Evolutionary conservation across 2,888 invertebrate species (phyloP), one percentile per base, ranked within the genome.

Genomic region (Mylabris sibirica): DNA sequence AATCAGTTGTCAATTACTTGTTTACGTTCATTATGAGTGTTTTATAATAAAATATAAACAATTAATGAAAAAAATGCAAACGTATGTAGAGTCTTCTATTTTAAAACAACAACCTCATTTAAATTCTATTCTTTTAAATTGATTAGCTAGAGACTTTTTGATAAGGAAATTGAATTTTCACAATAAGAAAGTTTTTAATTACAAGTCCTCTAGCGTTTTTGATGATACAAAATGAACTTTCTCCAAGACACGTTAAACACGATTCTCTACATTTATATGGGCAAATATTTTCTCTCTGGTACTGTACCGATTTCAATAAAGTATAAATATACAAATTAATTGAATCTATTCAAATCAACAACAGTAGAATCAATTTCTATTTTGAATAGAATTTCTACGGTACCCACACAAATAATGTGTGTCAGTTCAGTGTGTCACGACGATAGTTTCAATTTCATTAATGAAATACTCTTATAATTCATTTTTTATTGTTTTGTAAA

Each of bases 371-470:
- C 17, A n/a, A 4, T 4, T n/a, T 1, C 6, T n/a, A 49, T 49
- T 20, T 49, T 20, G n/a, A 8, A 20, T 20, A 49, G 20, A 49
- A 11, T 24, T 53, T 24, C 12, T 53, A 53, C 20, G 34, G 24
- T 61, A 20, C 30, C 4, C 8, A 30, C 6, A 17, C 34, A 22
- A 24, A 9, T 12, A 24, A 73, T 73, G 73, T 74, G 59, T 74
- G 74, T 70, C 74, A 74, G 74, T 72, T 74, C 59, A 74, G 74
- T 74, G 38, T 74, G 74, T 74, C 74, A 74, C 65, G 65, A 66
- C 62, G 4, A 8, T 64, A 6, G 70, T 63, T 70, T 67, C 20
- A 24, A 41, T 35, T 61, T 61, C 20, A 53, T 11, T 2, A 53
- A 24, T 53, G 24, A 20, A 9, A 49, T 49, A 4, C 22, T 20